Evolutionary conservation across 2,113 vertebrate genomes (phyloP), one percentile per base, ranked within the genome.

Genomic region (Myotis yumanensis): DNA sequence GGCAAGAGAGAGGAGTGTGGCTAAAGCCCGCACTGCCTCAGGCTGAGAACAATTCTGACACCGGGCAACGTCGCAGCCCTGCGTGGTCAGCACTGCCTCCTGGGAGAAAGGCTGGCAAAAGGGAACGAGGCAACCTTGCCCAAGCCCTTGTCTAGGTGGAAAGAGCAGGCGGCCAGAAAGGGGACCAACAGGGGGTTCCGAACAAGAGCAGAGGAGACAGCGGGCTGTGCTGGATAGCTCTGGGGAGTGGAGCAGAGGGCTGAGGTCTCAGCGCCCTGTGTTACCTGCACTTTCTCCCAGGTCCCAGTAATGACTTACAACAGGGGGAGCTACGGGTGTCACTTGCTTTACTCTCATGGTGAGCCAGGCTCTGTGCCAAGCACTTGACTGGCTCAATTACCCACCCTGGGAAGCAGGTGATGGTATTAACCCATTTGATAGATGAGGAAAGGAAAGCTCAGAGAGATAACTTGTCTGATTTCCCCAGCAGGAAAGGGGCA

Each of bases 51-150:
- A 35, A 5, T 68, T 75, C 92, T 75, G 15, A 64, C 54, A 6
- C 40, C 8, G 76, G 62, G 32, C 22, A 57, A 22, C 5, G 0
- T 14, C 3, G 0, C 32, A 43, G 30, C 48, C 16, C 46, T 3
- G 0, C 1, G 4, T 51, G 37, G 87, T 86, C 37, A 73, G 73
- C 54, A 10, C 62, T 22, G 52, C 52, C 51, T 52, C 54, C 57
- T 11, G 57, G 57, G 20, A 92, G 82, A 88, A 80, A 37, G 3
- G 4, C 18, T 46, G 35, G 62, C 40, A 17, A 57, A 77, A 52
- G 72, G 37, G 82, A 11, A 68, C 14, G 1, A 77, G 17, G 51
- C 0, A 1, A 5, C 57, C 59, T 54, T 81, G 71, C 81, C 40
- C 89, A 73, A 43, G 75, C 43, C 72, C 23, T 83, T 18, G 28